phyloP scores from a whole-genome alignment of 2,113 vertebrate genomes.

The Oenanthe melanoleuca region DNA sequence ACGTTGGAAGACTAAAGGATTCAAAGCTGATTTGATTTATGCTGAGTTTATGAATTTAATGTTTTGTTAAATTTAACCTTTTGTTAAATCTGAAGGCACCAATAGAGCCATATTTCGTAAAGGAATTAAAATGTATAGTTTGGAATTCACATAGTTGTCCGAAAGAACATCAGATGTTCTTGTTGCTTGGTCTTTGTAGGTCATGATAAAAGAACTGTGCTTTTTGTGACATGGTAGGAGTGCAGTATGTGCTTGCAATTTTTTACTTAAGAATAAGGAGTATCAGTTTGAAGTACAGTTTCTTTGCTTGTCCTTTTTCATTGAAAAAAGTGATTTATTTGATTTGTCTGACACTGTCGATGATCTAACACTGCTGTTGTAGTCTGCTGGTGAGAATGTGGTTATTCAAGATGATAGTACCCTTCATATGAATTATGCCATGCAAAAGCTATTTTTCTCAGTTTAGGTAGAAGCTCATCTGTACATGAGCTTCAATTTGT shows the following conservation, averaged over 20 bases:
- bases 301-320: background rate
- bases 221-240: background rate
- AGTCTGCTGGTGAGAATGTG: background rate
- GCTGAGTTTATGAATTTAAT: background rate
- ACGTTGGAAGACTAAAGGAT: background rate
- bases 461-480: background rate
- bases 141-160: background rate
- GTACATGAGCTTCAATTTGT: background rate
- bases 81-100: background rate
- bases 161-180: background rate
- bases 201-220: background rate
- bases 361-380: background rate
- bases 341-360: background rate
- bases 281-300: background rate
- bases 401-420: background rate
- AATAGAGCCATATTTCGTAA: background rate
- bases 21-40: background rate
- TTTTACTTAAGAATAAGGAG: background rate
- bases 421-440: background rate
- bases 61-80: background rate
- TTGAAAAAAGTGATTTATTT: background rate
- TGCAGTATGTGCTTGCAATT: background rate
- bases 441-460: background rate
- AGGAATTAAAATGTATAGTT: background rate
- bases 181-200: background rate